Evolutionary conservation across 2,888 invertebrate genomes (phyloP), one percentile per base, ranked within the genome.

Genomic region (Drosophila falleni): DNA sequence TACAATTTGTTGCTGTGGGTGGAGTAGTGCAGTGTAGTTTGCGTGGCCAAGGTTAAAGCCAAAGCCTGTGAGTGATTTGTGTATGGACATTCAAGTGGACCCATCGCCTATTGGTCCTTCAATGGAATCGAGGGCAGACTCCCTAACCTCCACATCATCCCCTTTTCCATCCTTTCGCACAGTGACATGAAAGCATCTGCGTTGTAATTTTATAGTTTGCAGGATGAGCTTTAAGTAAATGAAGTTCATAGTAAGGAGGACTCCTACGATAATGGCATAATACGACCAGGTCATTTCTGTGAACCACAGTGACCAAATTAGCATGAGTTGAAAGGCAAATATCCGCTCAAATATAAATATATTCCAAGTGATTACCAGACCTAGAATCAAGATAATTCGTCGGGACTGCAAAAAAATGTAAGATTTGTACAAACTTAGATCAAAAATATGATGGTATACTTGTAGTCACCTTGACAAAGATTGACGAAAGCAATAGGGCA

Each of bases 1-100:
- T 71, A 73, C 70, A 65, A 72, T 81, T 80, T 85, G 68, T 74
- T 60, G 60, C 58, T 62, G 77, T 58, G 23, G n/a, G n/a, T 15
- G 16, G n/a, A 37, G 26, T 56, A 42, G 35, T 60, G 31, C 39
- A 42, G 23, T 39, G 26, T 39, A 37, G 62, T 41, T 23, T 33
- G 47, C 39, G 29, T 58, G 19, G 33, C 35, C 64, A 64, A 66
- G 60, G 60, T 60, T 62, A 64, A 51, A 50, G 56, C 60, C 65
- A 64, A 51, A 64, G 61, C 69, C 65, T 66, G 62, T 72, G 66
- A 66, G 60, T 66, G 67, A 66, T 66, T 60, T 68, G 68, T 63
- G 42, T 47, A 23, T 10, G 59, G 58, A 26, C 31, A 29, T 61
- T 75, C 54, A 63, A 58, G 37, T 6, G 15, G 13, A 13, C 10